A percentile compares a stretch with the other conserved stretches of the same genome.
Conservation (phyloP, 2,113 vertebrate genomes). For the Grallaria varia region DNA sequence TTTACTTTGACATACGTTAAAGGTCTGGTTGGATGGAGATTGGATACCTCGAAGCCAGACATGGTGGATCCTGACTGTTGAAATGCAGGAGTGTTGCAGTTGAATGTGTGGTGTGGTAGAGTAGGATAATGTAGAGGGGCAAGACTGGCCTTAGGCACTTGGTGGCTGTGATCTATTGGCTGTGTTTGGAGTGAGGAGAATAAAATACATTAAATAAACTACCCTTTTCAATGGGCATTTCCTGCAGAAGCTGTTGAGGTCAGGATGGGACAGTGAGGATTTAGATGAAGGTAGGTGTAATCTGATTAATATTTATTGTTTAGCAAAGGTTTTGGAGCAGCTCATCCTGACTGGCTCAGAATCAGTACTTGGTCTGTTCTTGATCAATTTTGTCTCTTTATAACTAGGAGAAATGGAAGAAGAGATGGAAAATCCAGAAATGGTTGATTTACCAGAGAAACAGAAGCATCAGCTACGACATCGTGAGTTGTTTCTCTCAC, state of each 20-base stretch:
- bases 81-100: background rate
- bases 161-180: background rate
- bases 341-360: background rate
- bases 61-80: background rate
- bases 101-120: background rate
- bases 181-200: background rate
- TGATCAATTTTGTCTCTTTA: background rate
- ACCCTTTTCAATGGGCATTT: background rate
- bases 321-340: background rate
- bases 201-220: background rate
- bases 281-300: background rate
- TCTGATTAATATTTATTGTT: background rate
- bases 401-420: conserved; percentile 91
- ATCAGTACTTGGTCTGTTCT: background rate
- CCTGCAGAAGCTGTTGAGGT: background rate
- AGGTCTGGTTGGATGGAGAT: background rate
- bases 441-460: conserved; percentile 91
- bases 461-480: conserved; percentile 94
- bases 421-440: conserved; percentile 95
- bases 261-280: background rate
- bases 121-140: background rate
- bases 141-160: background rate
- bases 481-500: conserved; percentile 92
- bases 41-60: background rate
- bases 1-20: background rate